Evolutionary conservation across 2,888 invertebrate species (phyloP), one percentile per base, ranked within the genome.

Genomic region (Blastobasis adustella): DNA sequence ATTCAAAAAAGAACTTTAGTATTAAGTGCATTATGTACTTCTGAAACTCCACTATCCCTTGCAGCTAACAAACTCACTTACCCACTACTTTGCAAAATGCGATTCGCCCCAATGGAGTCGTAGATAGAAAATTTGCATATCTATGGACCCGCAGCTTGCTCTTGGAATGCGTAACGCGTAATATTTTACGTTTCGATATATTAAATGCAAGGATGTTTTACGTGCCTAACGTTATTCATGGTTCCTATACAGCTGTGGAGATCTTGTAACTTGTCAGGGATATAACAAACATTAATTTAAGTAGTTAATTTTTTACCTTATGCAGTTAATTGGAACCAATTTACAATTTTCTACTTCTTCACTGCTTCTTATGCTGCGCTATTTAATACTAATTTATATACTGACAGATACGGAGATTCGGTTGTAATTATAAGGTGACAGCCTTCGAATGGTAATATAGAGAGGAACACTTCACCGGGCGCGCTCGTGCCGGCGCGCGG

Each of bases 161-260:
- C 59, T 64, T 63, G 63, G 69, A 65, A 72, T 71, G 71, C 73
- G 68, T 71, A 66, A 56, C 58, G 62, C 63, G 66, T 69, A 75
- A n/a, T 77, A 76, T 76, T 73, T 76, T 72, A 79, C 69, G 66
- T 62, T 70, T 71, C 76, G 69, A 74, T 76, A 76, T 73, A 69
- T 71, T 69, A 69, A 72, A 75, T 72, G 69, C 71, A 72, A 59
- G 60, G 63, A 66, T 63, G 66, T 65, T 65, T 60, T 67, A 71
- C 76, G 73, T 74, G 69, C 67, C 59, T 61, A 60, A 66, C 69
- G 67, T 75, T 66, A 67, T 60, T 70, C 64, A 60, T 50, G 49
- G 53, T 57, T 51, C 59, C 54, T 54, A 55, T 60, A 58, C 57
- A 60, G 58, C 58, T 52, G 23, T 3, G 23, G 23, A 23, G 23